Conservation (phyloP, 1,140 invertebrate genomes). For the Atta texana region DNA sequence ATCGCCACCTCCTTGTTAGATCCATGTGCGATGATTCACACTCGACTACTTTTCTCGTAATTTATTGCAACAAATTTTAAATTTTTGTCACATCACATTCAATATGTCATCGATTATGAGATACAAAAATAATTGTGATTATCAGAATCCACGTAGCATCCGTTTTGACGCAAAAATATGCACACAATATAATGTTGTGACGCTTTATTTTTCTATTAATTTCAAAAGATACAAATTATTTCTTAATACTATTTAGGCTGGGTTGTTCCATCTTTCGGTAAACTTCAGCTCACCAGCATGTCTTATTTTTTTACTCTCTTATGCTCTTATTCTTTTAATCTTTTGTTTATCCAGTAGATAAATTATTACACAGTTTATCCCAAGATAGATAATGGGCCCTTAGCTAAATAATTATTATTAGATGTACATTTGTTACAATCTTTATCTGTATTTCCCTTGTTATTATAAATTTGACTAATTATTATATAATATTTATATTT, state of each 20-base stretch:
- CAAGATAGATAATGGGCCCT: too few species aligned
- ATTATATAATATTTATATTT: neutral
- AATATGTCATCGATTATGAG: conserved; percentile 45
- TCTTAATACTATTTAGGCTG: neutral
- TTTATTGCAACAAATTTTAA: conserved; percentile 50
- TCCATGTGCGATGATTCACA: conserved; percentile 64
- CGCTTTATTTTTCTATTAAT: conserved; percentile 63
- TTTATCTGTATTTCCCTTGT: neutral
- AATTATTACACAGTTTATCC: too few species aligned
- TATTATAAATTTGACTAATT: neutral
- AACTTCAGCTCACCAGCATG: too few species aligned
- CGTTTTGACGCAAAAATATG: conserved; percentile 50
- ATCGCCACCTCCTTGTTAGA: conserved; percentile 67
- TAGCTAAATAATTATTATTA: neutral
- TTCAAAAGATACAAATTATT: neutral
- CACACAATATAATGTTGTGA: conserved; percentile 68
- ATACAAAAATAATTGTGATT: conserved; percentile 58
- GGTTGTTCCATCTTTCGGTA: too few species aligned
- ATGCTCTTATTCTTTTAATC: too few species aligned
- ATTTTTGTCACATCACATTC: conserved; percentile 45
- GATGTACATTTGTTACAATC: neutral
- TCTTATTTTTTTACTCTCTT: too few species aligned
- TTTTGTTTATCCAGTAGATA: too few species aligned
- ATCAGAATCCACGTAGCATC: conserved; percentile 44
- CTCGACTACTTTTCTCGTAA: conserved; percentile 67